Percentiles rank a stretch among this genome's conserved stretches.
Evolutionary conservation across 2,888 invertebrate genomes (phyloP).

Genomic region (Miltochrista miniata): DNA sequence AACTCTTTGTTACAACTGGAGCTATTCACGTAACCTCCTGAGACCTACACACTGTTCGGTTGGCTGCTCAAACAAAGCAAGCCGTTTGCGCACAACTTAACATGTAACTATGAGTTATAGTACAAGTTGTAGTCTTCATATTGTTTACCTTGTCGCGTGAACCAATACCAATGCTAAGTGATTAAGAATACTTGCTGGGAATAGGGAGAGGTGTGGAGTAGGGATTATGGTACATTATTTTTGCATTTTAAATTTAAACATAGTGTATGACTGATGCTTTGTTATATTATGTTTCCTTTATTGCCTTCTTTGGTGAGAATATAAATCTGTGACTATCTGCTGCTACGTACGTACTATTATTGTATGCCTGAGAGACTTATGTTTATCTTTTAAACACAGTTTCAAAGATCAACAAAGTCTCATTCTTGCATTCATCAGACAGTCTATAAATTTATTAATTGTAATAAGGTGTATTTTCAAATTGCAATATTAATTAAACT

Average conservation of each 20-base stretch:
- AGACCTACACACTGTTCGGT: constrained; percentile 22
- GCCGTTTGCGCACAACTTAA: constrained; percentile 54
- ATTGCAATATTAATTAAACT: too few relatives aligned
- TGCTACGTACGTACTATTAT: too few relatives aligned
- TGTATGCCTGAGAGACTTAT: too few relatives aligned
- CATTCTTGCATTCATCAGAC: too few relatives aligned
- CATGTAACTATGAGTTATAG: constrained; percentile 74
- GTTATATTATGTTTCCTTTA: too few relatives aligned
- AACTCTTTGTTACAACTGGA: neutral
- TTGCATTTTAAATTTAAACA: neutral
- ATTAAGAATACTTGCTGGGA: constrained; percentile 75
- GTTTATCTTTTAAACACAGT: too few relatives aligned
- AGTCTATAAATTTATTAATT: too few relatives aligned
- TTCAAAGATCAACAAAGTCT: too few relatives aligned
- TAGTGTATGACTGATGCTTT: too few relatives aligned
- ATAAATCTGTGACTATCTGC: too few relatives aligned
- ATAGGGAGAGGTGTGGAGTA: constrained; percentile 47
- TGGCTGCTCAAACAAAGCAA: constrained; percentile 64
- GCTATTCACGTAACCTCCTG: constrained; percentile 3
- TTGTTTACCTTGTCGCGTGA: constrained; percentile 82
- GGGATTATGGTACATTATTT: constrained; percentile 4
- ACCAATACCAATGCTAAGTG: constrained; percentile 81
- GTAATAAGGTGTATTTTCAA: too few relatives aligned
- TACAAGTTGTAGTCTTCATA: constrained; percentile 79
- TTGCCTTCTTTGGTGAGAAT: too few relatives aligned